Percentiles rank a stretch among this genome's conserved stretches.
These are phyloP conservation scores for Andrena camellia DNA, from an alignment of 2,888 invertebrate genomes.

Conservation along the genomic window DNA sequence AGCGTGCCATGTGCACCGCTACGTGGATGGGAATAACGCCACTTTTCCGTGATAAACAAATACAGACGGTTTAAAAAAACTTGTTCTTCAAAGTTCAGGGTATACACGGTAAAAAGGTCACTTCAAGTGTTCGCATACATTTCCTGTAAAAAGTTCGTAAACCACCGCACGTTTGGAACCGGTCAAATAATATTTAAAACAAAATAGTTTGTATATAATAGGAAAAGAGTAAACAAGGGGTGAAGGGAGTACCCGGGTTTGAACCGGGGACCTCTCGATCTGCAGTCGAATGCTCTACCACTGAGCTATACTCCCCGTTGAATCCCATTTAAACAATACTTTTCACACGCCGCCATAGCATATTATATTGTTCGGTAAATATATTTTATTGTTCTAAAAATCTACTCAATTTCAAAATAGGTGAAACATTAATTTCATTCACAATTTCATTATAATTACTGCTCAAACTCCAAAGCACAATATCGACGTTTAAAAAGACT, in stretches of 20 bases:
- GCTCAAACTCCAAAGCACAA: not conserved
- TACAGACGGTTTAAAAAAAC: no score
- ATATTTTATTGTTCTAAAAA: not conserved
- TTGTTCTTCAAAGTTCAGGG: no score
- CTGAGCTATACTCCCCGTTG: conserved; percentile 89
- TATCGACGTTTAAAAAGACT: no score
- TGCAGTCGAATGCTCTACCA: conserved; percentile 92
- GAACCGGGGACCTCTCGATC: conserved; percentile 92
- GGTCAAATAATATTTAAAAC: no score
- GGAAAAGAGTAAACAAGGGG: conserved; percentile 34
- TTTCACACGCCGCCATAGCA: rapidly evolving
- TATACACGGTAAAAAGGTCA: not conserved
- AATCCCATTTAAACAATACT: rapidly evolving
- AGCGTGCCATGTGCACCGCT: no score
- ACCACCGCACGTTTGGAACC: no score
- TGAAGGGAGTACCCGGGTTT: conserved; percentile 91
- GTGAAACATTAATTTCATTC: not conserved
- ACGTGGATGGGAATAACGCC: no score
- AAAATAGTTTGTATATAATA: not conserved
- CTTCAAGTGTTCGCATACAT: not conserved
- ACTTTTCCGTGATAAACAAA: no score
- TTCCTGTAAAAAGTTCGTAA: not conserved
- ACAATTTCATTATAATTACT: not conserved
- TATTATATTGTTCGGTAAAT: not conserved
- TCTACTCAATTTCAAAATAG: not conserved